A percentile compares a stretch with the other conserved stretches of the same genome.
phyloP scores from a whole-genome alignment of 1,140 invertebrate species.

The Sarcophaga peregrina region DNA sequence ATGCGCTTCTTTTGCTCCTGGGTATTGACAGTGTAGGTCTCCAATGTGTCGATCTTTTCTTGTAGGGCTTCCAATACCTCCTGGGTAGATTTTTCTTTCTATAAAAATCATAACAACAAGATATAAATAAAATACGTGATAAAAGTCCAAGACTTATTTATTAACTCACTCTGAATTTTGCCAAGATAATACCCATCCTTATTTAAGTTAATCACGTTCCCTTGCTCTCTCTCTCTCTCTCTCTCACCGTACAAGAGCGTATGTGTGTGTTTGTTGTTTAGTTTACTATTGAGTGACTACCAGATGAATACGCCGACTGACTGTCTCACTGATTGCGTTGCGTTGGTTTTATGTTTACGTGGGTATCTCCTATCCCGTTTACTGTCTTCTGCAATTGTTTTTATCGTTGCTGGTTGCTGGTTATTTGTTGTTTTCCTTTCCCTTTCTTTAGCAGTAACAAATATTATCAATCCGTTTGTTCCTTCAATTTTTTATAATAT shows the following conservation, averaged over 20 bases:
- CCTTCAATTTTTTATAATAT: neutral
- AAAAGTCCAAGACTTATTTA: neutral
- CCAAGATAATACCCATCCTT: slow-evolving; percentile 49
- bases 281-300: no score
- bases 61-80: slow-evolving; percentile 83
- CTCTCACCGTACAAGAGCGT: no score
- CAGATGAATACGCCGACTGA: neutral
- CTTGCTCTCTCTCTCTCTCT: neutral
- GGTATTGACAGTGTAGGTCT: slow-evolving; percentile 81
- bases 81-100: slow-evolving; percentile 85
- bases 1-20: slow-evolving; percentile 83
- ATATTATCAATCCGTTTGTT: neutral
- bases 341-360: slow-evolving; percentile 4
- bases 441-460: neutral
- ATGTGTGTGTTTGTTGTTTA: no score
- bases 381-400: neutral
- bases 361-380: slow-evolving; percentile 2
- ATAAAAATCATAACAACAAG: slow-evolving; percentile 65
- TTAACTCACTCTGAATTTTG: slow-evolving; percentile 50
- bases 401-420: neutral
- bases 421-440: slow-evolving; percentile 12
- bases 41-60: slow-evolving; percentile 83
- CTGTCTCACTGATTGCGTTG: neutral
- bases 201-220: neutral
- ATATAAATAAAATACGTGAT: no score